Evolutionary conservation across 2,113 vertebrate species (phyloP).

Genomic region (Capra hircus): DNA sequence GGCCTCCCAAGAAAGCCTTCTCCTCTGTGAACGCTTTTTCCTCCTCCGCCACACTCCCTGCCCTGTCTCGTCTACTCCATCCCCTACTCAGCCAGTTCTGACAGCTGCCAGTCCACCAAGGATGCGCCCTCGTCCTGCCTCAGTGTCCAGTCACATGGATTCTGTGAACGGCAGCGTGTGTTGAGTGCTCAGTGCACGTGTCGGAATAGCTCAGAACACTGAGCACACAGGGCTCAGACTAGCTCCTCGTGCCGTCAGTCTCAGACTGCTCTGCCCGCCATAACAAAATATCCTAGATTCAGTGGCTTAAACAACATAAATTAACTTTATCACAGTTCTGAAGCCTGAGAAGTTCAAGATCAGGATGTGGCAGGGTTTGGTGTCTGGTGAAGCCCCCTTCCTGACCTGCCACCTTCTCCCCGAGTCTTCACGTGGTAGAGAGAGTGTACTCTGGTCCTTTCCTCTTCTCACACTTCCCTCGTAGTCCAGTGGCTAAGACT

Average conservation of each 20-base stretch:
- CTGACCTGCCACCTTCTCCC: neutral
- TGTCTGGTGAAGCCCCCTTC: neutral
- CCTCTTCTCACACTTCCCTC: neutral
- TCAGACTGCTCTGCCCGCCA: neutral
- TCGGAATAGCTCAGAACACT: neutral
- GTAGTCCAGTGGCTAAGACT: neutral
- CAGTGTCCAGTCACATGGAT: accelerated
- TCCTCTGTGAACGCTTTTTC: neutral
- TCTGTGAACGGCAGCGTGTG: neutral
- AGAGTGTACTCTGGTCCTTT: neutral
- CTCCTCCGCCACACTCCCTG: neutral
- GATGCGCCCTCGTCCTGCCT: neutral
- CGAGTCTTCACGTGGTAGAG: neutral
- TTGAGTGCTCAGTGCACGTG: neutral
- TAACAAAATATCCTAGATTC: neutral
- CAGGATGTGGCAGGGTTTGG: no score
- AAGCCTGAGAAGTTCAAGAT: neutral
- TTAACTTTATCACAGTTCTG: neutral
- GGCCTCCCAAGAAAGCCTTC: neutral
- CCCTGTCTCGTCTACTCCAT: no score
- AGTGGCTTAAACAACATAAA: neutral
- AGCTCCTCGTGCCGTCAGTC: neutral
- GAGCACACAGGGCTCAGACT: accelerated
- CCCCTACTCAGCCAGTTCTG: neutral
- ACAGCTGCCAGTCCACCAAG: accelerated